Conservation (phyloP, 2,888 invertebrate genomes). For the Perdita meconis region DNA sequence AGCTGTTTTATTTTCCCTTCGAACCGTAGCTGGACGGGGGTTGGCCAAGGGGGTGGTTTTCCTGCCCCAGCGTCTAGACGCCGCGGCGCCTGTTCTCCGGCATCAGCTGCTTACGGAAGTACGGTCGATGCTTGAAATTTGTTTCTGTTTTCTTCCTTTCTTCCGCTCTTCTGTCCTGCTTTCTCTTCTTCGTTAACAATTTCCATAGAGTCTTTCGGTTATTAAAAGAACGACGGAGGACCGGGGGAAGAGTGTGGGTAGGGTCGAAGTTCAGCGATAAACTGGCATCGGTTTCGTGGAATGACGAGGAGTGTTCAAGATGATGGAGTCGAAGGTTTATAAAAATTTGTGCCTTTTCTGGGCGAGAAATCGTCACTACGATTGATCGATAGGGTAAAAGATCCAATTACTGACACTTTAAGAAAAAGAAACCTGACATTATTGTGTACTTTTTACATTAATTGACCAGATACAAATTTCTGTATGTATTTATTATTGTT, state of each 20-base stretch:
- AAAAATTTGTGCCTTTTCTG: background rate
- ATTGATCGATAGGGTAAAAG: too few relatives aligned
- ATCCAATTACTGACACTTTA: too few relatives aligned
- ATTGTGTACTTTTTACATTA: too few relatives aligned
- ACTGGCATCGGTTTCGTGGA: constrained; percentile 23
- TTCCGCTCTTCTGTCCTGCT: background rate
- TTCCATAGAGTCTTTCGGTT: constrained; percentile 55
- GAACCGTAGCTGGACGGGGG: constrained; percentile 8
- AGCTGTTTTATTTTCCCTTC: constrained; percentile 59
- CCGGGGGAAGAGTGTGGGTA: background rate
- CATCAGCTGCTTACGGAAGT: constrained; percentile 71
- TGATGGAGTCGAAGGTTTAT: constrained; percentile 41
- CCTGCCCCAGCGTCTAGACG: constrained; percentile 71
- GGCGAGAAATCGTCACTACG: background rate
- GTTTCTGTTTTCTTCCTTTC: constrained; percentile 2
- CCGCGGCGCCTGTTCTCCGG: constrained; percentile 69
- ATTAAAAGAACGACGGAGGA: constrained; percentile 40
- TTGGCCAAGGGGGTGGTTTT: constrained; percentile 28
- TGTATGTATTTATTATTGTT: too few relatives aligned
- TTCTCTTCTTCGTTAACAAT: constrained; percentile 32
- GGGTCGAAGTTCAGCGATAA: constrained; percentile 35
- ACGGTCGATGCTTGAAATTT: constrained; percentile 65
- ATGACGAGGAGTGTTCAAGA: constrained; percentile 30
- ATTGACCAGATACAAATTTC: too few relatives aligned
- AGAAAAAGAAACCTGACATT: too few relatives aligned